Conservation (phyloP, 2,888 invertebrate genomes). For the Netelia virgata region DNA sequence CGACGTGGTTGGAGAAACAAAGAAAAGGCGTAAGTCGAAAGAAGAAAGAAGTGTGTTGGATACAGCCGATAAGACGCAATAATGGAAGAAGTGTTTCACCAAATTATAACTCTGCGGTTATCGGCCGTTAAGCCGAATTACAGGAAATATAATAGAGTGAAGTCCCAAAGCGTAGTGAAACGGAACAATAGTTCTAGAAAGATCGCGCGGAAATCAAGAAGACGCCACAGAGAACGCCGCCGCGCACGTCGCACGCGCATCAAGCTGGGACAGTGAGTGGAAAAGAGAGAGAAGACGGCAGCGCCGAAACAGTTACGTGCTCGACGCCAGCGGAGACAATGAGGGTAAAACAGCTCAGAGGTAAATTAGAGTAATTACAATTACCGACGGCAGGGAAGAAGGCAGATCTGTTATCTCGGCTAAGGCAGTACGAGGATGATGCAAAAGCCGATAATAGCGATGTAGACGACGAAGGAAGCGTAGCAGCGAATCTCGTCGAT, state of each 20-base stretch:
- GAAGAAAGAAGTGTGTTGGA: not conserved
- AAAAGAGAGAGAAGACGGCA: not conserved
- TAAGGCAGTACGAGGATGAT: constrained; percentile 16
- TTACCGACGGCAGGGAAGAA: constrained; percentile 32
- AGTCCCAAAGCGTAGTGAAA: no score
- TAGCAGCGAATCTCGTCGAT: not conserved
- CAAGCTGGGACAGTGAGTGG: not conserved
- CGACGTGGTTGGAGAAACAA: not conserved
- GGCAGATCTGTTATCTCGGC: constrained; percentile 15
- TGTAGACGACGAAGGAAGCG: not conserved
- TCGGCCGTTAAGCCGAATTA: no score
- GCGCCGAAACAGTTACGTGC: not conserved
- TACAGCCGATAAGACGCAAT: not conserved
- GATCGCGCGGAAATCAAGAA: not conserved
- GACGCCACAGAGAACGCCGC: not conserved
- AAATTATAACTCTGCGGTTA: no score
- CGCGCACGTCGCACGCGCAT: not conserved
- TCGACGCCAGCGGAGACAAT: constrained; percentile 7
- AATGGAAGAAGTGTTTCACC: not conserved
- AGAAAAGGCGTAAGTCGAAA: not conserved
- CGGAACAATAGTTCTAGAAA: constrained; percentile 17
- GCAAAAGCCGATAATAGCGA: not conserved
- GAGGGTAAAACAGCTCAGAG: constrained; percentile 15
- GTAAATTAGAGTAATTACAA: constrained; percentile 6
- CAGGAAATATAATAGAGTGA: no score